Percentiles rank a stretch among this genome's conserved stretches.
Evolutionary conservation across 35 echinoderm and acorn worm species (phyloP).

Genomic region (Anneissia japonica): DNA sequence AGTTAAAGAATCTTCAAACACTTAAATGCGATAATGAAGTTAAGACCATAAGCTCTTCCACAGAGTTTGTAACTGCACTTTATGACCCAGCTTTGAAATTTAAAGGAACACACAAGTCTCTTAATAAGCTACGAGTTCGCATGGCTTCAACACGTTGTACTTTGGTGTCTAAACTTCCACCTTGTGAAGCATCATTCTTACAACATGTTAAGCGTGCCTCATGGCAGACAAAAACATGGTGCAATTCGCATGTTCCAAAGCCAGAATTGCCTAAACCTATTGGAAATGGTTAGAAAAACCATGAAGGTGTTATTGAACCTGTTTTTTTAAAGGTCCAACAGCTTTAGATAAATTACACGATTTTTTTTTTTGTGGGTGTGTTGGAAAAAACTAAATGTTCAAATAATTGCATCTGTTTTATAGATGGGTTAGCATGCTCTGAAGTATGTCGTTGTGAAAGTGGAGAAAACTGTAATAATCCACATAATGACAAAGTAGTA

Average conservation of each 20-base stretch:
- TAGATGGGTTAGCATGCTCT: neutral
- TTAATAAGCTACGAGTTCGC: neutral
- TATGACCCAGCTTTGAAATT: neutral
- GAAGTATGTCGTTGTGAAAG: conserved; percentile 10
- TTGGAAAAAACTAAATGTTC: neutral
- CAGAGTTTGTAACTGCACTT: neutral
- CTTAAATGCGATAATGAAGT: neutral
- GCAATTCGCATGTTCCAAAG: neutral
- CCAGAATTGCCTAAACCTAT: conserved; percentile 1
- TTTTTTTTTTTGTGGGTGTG: neutral
- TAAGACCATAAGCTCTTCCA: neutral
- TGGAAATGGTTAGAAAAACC: conserved; percentile 1
- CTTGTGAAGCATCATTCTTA: neutral
- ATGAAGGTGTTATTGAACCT: neutral
- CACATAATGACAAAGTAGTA: too few relatives aligned
- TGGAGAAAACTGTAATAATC: neutral
- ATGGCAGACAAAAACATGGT: neutral
- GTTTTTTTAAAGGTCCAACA: conserved; percentile 3
- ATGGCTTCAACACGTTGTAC: neutral
- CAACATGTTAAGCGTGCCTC: neutral
- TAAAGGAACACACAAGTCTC: neutral
- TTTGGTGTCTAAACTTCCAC: neutral
- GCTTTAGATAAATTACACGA: neutral
- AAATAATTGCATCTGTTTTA: neutral
- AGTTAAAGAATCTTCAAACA: neutral